Percentiles rank a stretch among this genome's conserved stretches.
phyloP scores from a whole-genome alignment of 2,888 invertebrate genomes.

The Eupsilia transversa region DNA sequence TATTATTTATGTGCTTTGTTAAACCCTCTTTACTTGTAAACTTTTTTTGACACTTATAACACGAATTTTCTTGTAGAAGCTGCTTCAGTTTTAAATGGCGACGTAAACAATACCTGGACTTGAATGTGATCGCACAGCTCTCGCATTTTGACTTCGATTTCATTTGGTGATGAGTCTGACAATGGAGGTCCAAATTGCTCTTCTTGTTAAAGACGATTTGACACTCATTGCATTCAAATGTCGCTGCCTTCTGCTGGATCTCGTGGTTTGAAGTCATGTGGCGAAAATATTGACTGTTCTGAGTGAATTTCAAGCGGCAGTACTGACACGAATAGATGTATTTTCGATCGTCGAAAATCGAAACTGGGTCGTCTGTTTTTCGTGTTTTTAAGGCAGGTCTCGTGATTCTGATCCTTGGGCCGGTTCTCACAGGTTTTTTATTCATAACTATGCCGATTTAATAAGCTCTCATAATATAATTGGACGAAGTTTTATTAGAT shows the following conservation, averaged over 20 bases:
- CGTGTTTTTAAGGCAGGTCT: conserved; percentile 75
- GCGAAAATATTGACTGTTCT: conserved; percentile 86
- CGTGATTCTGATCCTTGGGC: conserved; percentile 85
- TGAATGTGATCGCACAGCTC: conserved; percentile 85
- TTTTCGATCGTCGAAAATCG: conserved; percentile 76
- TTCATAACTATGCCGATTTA: conserved; percentile 80
- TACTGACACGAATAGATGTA: conserved; percentile 86
- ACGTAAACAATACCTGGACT: conserved; percentile 85
- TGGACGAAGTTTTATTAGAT: conserved; percentile 43
- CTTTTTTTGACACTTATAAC: conserved; percentile 86
- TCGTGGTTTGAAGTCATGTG: conserved; percentile 88
- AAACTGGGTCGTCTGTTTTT: conserved; percentile 74
- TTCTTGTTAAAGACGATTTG: conserved; percentile 85
- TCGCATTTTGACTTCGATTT: conserved; percentile 86
- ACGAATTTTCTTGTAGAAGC: conserved; percentile 82
- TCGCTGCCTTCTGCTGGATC: conserved; percentile 81
- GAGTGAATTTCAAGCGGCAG: conserved; percentile 84
- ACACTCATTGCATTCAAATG: conserved; percentile 85
- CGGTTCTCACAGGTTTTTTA: conserved; percentile 83
- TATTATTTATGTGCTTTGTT: conserved; percentile 82
- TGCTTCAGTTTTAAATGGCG: conserved; percentile 86
- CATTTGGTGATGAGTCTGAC: conserved; percentile 82
- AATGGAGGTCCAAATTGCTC: conserved; percentile 81
- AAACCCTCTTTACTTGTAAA: conserved; percentile 81
- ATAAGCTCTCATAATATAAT: conserved; percentile 57